Evolutionary conservation across 2,888 invertebrate genomes (phyloP), one percentile per base, ranked within the genome.

Genomic region (Scaeva pyrastri): DNA sequence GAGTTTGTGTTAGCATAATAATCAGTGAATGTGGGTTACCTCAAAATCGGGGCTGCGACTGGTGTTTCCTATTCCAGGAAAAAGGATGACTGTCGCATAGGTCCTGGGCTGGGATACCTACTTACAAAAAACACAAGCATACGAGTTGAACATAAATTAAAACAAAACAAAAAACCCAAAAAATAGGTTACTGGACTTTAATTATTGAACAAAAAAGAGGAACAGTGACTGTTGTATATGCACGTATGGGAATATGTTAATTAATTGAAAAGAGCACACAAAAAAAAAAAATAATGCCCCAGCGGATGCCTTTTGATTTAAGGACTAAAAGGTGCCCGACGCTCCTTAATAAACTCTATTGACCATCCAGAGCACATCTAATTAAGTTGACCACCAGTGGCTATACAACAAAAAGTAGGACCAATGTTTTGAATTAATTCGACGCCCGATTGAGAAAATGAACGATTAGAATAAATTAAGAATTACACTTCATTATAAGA

Each of bases 101-200:
- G 45, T 36, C n/a, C 56, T 66, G 23, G 21, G 48, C 56, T 66
- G 23, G 21, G 48, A 11, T 45, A n/a, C 10, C 14, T 14, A 23
- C 12, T n/a, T n/a, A n/a, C n/a, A n/a, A n/a, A 50, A 23, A 1
- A 50, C 7, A 41, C 2, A 23, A 39, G 26, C 52, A 16, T 23
- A 52, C 14, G n/a, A 52, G n/a, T 26, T 12, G n/a, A 16, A 19
- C 16, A 50, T 50, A 50, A 19, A 50, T 48, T 21, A 12, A 43
- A 19, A 50, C 12, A 21, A 23, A n/a, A 62, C n/a, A 23, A 19
- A 11, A 19, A 52, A n/a, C n/a, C 2, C 0, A 23, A 14, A 31
- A 77, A 77, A 60, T 85, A 58, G 84, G 79, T 84, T 76, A 76
- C 84, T 80, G 80, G 84, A 85, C 75, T 85, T 80, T 76, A 85